These are phyloP conservation scores for Neria commutata DNA, from an alignment of 2,888 invertebrate genomes.

Conservation along the genomic window DNA sequence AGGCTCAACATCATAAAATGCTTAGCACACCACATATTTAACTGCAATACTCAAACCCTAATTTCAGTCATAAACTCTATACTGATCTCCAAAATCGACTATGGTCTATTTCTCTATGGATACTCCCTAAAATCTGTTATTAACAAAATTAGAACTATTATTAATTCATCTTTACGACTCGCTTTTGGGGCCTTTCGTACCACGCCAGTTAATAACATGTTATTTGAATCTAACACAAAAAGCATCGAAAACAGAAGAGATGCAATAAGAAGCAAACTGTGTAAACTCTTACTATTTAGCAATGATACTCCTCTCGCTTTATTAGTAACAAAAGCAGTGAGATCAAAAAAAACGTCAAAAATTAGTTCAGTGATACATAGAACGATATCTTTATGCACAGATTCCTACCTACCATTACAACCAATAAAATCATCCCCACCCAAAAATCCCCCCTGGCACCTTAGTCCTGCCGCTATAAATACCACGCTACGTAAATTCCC, in stretches of 20 bases:
- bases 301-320: neutral
- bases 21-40: slow-evolving; percentile 15
- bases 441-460: too few species aligned
- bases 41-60: slow-evolving; percentile 12
- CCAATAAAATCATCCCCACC: too few species aligned
- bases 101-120: slow-evolving; percentile 15
- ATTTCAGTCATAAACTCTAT: slow-evolving; percentile 12
- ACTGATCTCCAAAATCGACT: slow-evolving; percentile 21
- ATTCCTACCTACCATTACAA: too few species aligned
- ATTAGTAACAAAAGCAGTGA: neutral
- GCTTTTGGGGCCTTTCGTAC: slow-evolving; percentile 17
- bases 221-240: slow-evolving; percentile 13
- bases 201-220: slow-evolving; percentile 22
- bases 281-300: neutral
- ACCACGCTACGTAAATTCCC: too few species aligned
- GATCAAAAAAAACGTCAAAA: neutral
- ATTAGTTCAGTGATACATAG: too few species aligned
- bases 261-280: slow-evolving; percentile 7
- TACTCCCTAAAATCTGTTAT: slow-evolving; percentile 2
- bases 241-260: slow-evolving; percentile 5
- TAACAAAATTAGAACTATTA: slow-evolving; percentile 12
- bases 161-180: slow-evolving; percentile 12
- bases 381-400: too few species aligned
- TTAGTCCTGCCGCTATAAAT: too few species aligned
- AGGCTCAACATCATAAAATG: slow-evolving; percentile 20